Evolutionary conservation across 1,140 invertebrate species (phyloP).

Genomic region (Andrena cerasifolii): DNA sequence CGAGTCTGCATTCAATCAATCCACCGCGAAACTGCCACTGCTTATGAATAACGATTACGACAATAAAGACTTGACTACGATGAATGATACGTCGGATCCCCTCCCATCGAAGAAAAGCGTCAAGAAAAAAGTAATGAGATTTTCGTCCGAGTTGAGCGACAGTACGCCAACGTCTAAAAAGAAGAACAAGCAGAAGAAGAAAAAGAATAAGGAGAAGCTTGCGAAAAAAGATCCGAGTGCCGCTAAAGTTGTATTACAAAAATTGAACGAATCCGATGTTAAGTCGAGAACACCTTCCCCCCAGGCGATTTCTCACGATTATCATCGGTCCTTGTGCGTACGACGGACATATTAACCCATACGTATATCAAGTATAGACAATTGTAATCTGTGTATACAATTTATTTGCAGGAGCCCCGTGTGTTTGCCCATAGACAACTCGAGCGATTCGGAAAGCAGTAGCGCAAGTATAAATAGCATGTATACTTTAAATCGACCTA

Average conservation of each 20-base stretch:
- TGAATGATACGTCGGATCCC: neutral
- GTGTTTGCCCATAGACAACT: slow-evolving; percentile 21
- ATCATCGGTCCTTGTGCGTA: slow-evolving; percentile 43
- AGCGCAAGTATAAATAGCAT: slow-evolving; percentile 49
- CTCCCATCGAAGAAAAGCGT: neutral
- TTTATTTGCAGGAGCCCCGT: slow-evolving; percentile 12
- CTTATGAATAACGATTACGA: slow-evolving; percentile 10
- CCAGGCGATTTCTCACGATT: slow-evolving; percentile 29
- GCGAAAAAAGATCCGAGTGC: slow-evolving; percentile 65
- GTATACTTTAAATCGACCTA: slow-evolving; percentile 57
- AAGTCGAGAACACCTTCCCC: slow-evolving; percentile 28
- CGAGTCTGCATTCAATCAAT: slow-evolving; percentile 12
- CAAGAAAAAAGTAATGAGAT: neutral
- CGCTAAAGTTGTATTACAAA: slow-evolving; percentile 73
- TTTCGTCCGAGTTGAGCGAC: neutral
- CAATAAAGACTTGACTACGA: neutral
- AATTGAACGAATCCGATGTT: slow-evolving; percentile 60
- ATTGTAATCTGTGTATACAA: slow-evolving; percentile 5
- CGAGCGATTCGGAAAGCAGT: slow-evolving; percentile 66
- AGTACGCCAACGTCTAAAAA: neutral
- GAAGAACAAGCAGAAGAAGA: neutral
- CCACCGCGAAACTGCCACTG: slow-evolving; percentile 37
- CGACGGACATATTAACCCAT: neutral
- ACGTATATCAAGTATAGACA: no score
- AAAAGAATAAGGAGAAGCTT: slow-evolving; percentile 11